Evolutionary conservation across 2,797 vertebrate species (phyloP), one percentile per base, ranked within the genome.

Genomic region (Gallinago solitaria): DNA sequence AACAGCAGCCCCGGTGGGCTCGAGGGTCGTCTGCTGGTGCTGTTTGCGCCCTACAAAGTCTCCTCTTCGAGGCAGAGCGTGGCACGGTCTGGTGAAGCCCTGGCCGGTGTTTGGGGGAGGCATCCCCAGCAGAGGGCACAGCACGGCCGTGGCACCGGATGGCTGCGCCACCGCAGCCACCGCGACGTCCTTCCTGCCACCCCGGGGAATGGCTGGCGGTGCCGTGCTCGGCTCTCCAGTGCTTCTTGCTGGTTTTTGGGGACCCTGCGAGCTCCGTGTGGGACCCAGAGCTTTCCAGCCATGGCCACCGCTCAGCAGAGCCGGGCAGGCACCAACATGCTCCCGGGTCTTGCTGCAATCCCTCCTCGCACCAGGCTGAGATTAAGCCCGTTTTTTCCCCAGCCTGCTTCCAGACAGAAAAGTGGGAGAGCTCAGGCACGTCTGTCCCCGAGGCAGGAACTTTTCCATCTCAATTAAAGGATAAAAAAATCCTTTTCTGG

Each of bases 101-200:
- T 14, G 35, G 20, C 8, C 1, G 1, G 27, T 35, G 54, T 57
- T 70, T 35, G 1, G 2, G 30, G 16, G 67, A 41, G 23, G 30
- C 2, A 19, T 93, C 89, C 91, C 90, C 96, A 96, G 93, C 87
- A 96, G 93, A 94, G 94, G 95, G 95, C 96, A 94, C 95, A 95
- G 93, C 60, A 3, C 4, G 4, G 90, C 92, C 5, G 6, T 6
- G 11, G 60, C 17, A 7, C 30, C 2, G 1, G n/a, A 23, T 1
- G 12, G 48, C 48, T 35, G 32, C 8, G 19, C 56, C 48, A 51
- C 80, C 5, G 1, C 11, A 2, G 11, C 65, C 41, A n/a, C 45
- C 23, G 0, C 25, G 0, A 1, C 0, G 0, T 50, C 83, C 74
- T 73, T 16, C 48, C 43, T 82, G 87, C 68, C 79, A 11, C 37